Percentiles rank a stretch among this genome's conserved stretches.
Conservation (phyloP, 1,140 invertebrate genomes). For the Chlorops oryzae region DNA sequence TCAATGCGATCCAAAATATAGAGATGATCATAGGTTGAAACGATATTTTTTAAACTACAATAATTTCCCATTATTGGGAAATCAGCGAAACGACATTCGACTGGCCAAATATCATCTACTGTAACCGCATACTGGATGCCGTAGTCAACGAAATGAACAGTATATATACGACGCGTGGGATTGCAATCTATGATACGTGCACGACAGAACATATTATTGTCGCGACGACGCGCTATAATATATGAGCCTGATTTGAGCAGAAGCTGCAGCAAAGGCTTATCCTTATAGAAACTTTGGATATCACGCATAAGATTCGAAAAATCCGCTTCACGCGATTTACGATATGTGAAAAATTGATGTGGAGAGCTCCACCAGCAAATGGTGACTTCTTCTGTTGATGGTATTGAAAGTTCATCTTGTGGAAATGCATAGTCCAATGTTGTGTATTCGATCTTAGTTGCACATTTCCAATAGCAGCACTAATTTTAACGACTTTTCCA, state of each 20-base stretch:
- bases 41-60: constrained; percentile 58
- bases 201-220: constrained; percentile 63
- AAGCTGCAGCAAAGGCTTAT: constrained; percentile 48
- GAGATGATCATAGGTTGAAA: constrained; percentile 52
- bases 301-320: constrained; percentile 63
- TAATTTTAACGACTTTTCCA: too few species aligned
- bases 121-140: constrained; percentile 62
- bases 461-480: too few species aligned
- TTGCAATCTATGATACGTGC: constrained; percentile 56
- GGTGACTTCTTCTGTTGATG: constrained; percentile 44
- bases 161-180: constrained; percentile 51
- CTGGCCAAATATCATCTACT: constrained; percentile 57
- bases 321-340: constrained; percentile 50
- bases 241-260: constrained; percentile 52
- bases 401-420: constrained; percentile 30
- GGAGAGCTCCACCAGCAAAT: constrained; percentile 63
- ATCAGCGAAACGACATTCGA: constrained; percentile 60
- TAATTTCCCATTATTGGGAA: constrained; percentile 63
- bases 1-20: constrained; percentile 54
- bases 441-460: too few species aligned
- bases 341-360: constrained; percentile 62
- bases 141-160: constrained; percentile 67
- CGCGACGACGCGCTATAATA: constrained; percentile 62
- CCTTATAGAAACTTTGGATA: constrained; percentile 60
- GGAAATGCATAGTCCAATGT: constrained; percentile 43